A percentile compares a stretch with the other conserved stretches of the same genome.
These are phyloP conservation scores for Sphinx pinastri DNA, from an alignment of 2,888 invertebrate species.

Conservation along the genomic window DNA sequence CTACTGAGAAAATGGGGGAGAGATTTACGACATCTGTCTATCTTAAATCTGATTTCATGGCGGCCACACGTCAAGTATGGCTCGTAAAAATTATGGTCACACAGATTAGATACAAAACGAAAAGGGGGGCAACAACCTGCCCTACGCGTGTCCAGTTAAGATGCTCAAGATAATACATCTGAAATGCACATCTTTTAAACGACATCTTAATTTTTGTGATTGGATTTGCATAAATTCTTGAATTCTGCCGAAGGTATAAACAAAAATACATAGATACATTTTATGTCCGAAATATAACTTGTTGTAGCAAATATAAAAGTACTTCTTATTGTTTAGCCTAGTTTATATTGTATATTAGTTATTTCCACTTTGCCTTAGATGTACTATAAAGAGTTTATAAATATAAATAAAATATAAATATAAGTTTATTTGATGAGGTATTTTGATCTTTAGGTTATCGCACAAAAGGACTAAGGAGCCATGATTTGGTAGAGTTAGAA, in stretches of 20 bases:
- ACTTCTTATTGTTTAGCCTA: no score
- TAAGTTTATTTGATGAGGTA: neutral
- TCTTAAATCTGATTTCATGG: conserved; percentile 24
- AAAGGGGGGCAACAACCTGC: conserved; percentile 18
- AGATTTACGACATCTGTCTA: conserved; percentile 20
- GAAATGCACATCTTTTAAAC: neutral
- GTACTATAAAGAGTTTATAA: no score
- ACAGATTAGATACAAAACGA: conserved; percentile 20
- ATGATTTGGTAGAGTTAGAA: neutral
- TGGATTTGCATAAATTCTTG: neutral
- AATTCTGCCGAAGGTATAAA: no score
- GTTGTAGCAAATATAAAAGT: no score
- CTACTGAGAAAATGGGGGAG: conserved; percentile 17
- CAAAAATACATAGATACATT: no score
- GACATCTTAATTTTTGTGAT: neutral
- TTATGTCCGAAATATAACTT: no score
- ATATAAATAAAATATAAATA: no score
- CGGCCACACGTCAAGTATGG: conserved; percentile 14
- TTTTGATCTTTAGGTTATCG: neutral
- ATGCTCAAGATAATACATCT: conserved; percentile 4
- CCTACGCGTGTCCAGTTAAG: conserved; percentile 19
- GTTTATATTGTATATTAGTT: no score
- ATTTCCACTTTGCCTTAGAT: no score
- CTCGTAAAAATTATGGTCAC: conserved; percentile 20
- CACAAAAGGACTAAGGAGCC: neutral